Conservation (phyloP, 1,140 invertebrate species). For the Drosophila navojoa region DNA sequence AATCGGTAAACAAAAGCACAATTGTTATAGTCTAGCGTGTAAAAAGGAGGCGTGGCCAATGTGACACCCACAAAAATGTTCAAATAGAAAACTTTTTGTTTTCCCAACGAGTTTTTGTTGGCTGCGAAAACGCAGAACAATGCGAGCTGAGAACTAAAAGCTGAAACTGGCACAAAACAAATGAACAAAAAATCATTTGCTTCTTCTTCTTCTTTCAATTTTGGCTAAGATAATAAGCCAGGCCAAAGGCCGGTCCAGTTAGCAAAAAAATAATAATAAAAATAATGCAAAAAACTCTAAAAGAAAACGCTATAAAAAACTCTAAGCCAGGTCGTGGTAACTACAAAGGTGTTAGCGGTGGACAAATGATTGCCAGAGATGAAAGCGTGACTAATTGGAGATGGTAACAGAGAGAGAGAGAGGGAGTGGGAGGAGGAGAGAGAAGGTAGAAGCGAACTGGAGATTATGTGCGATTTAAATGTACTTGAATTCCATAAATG, state of each 20-base stretch:
- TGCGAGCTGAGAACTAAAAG: constrained; percentile 62
- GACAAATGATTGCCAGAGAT: constrained; percentile 16
- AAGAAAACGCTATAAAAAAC: constrained; percentile 1
- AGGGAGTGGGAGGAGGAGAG: not conserved
- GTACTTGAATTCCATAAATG: too few relatives aligned
- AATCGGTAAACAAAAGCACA: constrained; percentile 80
- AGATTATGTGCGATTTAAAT: too few relatives aligned
- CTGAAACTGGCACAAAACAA: constrained; percentile 64
- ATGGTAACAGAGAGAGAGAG: not conserved
- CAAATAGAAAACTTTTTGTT: constrained; percentile 66
- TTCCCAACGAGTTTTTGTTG: constrained; percentile 34
- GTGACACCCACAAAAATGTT: constrained; percentile 60
- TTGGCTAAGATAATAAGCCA: constrained; percentile 57
- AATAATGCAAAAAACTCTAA: constrained; percentile 7
- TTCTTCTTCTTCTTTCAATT: constrained; percentile 14
- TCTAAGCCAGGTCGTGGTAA: constrained; percentile 15
- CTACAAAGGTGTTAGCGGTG: constrained; percentile 48
- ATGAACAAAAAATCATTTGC: constrained; percentile 5
- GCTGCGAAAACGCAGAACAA: constrained; percentile 47
- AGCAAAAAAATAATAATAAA: not conserved
- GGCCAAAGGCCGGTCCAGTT: constrained; percentile 41
- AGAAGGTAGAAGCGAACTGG: too few relatives aligned
- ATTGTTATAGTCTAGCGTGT: constrained; percentile 62
- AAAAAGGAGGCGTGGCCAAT: constrained; percentile 2
- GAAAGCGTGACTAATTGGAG: constrained; percentile 21